Conservation (phyloP, 1,140 invertebrate species). For the Brachionus asplanchnoidis region DNA sequence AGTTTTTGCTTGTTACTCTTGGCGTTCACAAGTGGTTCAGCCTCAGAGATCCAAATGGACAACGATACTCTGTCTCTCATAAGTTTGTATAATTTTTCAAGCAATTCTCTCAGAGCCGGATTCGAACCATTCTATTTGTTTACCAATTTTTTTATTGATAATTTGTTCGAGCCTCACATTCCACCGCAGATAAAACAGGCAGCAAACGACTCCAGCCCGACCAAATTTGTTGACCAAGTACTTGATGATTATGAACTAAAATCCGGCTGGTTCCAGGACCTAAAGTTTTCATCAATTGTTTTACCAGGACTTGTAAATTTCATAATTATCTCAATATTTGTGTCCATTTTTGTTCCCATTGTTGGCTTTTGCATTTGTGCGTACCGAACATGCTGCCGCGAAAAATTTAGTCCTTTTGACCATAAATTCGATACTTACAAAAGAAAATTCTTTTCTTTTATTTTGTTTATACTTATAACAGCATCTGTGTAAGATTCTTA, state of each 20-base stretch:
- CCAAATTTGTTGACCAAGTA: neutral
- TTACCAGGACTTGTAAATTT: conserved; percentile 6
- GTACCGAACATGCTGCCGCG: neutral
- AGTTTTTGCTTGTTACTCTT: neutral
- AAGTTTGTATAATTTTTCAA: neutral
- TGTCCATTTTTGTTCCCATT: neutral
- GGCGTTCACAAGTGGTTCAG: neutral
- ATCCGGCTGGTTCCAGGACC: neutral
- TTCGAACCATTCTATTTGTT: conserved; percentile 26
- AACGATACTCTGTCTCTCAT: neutral
- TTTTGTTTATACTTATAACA: conserved; percentile 7
- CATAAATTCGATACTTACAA: neutral
- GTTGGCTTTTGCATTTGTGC: neutral
- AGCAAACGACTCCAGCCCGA: neutral
- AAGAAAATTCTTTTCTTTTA: conserved; percentile 3
- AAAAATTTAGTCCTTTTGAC: conserved; percentile 35
- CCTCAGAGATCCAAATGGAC: neutral
- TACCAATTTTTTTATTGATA: conserved; percentile 30
- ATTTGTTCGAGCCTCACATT: neutral
- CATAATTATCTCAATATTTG: neutral
- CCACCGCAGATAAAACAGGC: neutral
- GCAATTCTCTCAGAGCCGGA: neutral
- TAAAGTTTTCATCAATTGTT: neutral
- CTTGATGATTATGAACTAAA: neutral
- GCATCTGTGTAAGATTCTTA: neutral